phyloP scores from a whole-genome alignment of 2,113 vertebrate species.

The Ciconia maguari region DNA sequence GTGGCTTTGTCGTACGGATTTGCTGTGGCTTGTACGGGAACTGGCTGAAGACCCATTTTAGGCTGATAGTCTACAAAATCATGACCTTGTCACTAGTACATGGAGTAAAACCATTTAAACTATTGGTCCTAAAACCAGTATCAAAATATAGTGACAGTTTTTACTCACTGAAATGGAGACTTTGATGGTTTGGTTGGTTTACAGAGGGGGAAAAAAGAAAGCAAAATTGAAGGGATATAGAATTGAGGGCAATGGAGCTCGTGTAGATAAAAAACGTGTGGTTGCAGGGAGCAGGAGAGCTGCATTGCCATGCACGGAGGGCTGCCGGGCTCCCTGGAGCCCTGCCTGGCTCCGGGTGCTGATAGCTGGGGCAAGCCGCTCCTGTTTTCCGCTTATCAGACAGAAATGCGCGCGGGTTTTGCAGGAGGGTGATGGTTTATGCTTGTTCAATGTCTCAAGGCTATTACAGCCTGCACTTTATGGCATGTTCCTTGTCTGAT shows the following conservation, averaged over 20 bases:
- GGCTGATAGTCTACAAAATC: background rate
- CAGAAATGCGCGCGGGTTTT: fast-evolving
- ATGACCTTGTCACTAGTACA: background rate
- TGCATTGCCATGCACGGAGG: background rate
- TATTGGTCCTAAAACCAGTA: background rate
- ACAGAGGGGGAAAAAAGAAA: background rate
- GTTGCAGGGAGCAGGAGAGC: background rate
- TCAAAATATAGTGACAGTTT: background rate
- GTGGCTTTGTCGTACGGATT: fast-evolving
- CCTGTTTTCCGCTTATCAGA: background rate
- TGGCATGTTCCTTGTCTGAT: fast-evolving
- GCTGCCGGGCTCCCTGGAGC: background rate
- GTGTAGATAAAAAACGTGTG: fast-evolving
- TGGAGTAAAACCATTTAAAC: background rate
- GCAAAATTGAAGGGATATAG: background rate
- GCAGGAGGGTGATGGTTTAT: background rate
- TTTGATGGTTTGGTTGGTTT: background rate
- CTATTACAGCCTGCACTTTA: fast-evolving
- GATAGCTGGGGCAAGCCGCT: background rate
- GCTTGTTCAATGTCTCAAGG: background rate
- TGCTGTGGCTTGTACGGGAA: background rate
- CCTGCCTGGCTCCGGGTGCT: background rate
- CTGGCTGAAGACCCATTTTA: background rate
- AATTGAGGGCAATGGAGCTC: background rate
- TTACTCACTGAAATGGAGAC: background rate